Evolutionary conservation across 2,113 vertebrate genomes (phyloP), one percentile per base, ranked within the genome.

Genomic region (Leptobrachium ailaonicum): DNA sequence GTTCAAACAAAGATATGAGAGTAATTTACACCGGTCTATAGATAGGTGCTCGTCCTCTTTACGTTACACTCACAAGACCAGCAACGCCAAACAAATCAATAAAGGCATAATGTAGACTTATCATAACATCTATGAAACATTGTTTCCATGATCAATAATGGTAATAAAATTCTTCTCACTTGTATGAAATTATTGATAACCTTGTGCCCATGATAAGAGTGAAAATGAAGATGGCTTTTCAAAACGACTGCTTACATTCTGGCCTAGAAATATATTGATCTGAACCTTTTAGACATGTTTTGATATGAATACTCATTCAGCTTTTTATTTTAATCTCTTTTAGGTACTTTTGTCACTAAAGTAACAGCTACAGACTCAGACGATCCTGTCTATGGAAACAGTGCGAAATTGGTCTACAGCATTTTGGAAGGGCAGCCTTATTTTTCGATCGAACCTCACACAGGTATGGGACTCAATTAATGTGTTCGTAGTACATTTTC

Each of bases 371-470:
- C 96, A 0, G 98, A 99, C 73, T 95, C 96, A 0, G 98, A 99
- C 69, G 98, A 99, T 82, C 96, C 98, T 0, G 96, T 98, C 71
- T 99, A 99, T 14, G 98, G 98, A 84, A 99, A 98, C 66, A 99
- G 98, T 14, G 97, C 98, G 44, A 98, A 94, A 85, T 89, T 99
- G 73, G 97, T 99, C 80, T 99, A 99, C 78, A 99, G 98, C 88
- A 98, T 99, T 74, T 88, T 99, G 87, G 96, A 99, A 86, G 98
- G 98, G 10, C 98, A 99, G 75, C 98, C 98, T 6, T 99, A 99
- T 86, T 99, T 99, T 87, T 99, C 98, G 14, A 92, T 99, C 72
- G 98, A 99, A 83, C 95, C 97, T 43, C 96, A 97, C 82, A 95
- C 97, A 84, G 98, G 98, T 98, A 84, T 85, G 94, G 86, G 78